A percentile compares a stretch with the other conserved stretches of the same genome.
Conservation (phyloP, 1,140 invertebrate genomes). For the Anadara kagoshimensis region DNA sequence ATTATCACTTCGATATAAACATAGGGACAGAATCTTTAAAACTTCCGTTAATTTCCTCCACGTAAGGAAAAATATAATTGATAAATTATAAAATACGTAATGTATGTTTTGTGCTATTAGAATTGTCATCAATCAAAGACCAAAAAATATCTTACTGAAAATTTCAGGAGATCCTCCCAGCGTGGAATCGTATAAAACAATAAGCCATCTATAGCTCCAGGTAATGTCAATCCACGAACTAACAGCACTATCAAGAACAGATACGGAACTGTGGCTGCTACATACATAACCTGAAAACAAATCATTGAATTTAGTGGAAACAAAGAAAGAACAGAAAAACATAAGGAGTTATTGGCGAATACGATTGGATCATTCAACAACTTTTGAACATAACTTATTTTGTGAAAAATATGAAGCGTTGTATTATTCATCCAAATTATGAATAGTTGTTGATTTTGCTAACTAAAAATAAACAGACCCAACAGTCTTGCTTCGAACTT, state of each 20-base stretch:
- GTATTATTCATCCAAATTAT: no score
- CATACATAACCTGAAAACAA: slow-evolving; percentile 49
- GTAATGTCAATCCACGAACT: slow-evolving; percentile 70
- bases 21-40: no score
- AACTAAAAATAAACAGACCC: no score
- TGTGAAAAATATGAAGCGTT: no score
- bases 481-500: no score
- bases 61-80: neutral
- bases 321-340: neutral
- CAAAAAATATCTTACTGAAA: slow-evolving; percentile 6
- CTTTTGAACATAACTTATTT: no score
- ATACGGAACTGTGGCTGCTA: slow-evolving; percentile 74
- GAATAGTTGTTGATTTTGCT: no score
- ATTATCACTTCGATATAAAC: no score
- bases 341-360: no score
- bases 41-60: neutral
- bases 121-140: neutral
- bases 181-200: slow-evolving; percentile 52
- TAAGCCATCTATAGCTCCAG: slow-evolving; percentile 68
- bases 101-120: no score
- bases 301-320: neutral
- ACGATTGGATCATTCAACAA: no score
- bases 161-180: slow-evolving; percentile 6
- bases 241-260: slow-evolving; percentile 72
- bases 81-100: neutral